Evolutionary conservation across 2,113 vertebrate genomes (phyloP), one percentile per base, ranked within the genome.

Genomic region (Cochlearius cochlearius): DNA sequence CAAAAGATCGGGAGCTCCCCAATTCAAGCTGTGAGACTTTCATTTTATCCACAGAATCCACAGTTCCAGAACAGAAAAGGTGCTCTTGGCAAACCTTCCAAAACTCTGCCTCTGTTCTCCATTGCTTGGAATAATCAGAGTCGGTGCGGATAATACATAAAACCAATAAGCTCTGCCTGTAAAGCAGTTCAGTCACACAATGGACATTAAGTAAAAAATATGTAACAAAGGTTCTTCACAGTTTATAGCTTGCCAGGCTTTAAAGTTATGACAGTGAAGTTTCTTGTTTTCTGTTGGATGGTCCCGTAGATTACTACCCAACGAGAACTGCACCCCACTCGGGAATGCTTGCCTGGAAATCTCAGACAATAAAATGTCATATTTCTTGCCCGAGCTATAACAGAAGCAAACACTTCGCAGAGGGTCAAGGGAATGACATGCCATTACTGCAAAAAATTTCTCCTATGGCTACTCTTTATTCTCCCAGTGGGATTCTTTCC

Each of bases 391-490:
- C 90, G 78, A 84, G 50, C 71, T 94, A 56, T 89, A 86, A 86
- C 87, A 90, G 91, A 90, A 94, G 66, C 56, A 77, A 94, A 66
- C 79, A 86, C 86, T 92, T 88, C 78, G 53, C 62, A 82, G 80
- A 90, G 45, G 92, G 95, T 97, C 92, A 95, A 92, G 77, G 43
- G 94, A 95, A 97, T 96, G 92, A 92, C 92, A 96, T 95, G 76
- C 92, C 95, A 86, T 96, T 96, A 94, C 88, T 91, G 58, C 81
- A 97, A 90, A 97, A 95, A 96, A 78, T 94, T 91, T 96, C 96
- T 97, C 89, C 96, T 96, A 95, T 94, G 95, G 94, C 95, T 97
- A 96, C 92, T 92, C 90, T 95, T 94, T 92, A 92, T 94, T 94
- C 86, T 96, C 91, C 91, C 92, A 89, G 96, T 97, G 93, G 93